Evolutionary conservation across 2,113 vertebrate species (phyloP).

Genomic region (Rhizomys pruinosus): DNA sequence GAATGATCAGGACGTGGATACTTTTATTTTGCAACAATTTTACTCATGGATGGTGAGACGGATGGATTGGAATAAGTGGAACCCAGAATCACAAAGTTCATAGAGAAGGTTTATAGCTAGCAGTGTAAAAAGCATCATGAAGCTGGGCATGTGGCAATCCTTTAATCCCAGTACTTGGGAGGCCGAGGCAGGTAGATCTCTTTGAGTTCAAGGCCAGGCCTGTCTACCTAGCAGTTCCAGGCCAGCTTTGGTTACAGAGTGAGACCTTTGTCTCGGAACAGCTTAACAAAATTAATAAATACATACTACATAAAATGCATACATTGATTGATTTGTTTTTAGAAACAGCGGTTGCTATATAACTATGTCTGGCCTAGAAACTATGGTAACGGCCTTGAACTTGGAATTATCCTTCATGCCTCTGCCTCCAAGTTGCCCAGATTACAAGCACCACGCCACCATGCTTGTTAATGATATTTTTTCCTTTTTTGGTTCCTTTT

Average conservation of each 20-base stretch:
- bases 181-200: too few species aligned
- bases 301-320: neutral
- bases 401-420: neutral
- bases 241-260: too few species aligned
- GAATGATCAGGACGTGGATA: neutral
- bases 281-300: too few species aligned
- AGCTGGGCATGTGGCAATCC: too few species aligned
- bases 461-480: neutral
- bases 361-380: neutral
- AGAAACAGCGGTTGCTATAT: neutral
- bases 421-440: too few species aligned
- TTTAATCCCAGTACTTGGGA: too few species aligned
- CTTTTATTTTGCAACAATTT: conserved; percentile 1
- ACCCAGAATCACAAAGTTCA: neutral
- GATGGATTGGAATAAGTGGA: neutral
- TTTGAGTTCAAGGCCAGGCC: too few species aligned
- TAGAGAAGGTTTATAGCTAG: neutral
- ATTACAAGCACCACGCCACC: too few species aligned
- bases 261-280: too few species aligned
- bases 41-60: neutral
- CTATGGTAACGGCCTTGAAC: neutral
- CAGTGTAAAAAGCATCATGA: neutral
- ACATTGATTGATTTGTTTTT: neutral
- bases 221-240: too few species aligned
- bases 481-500: too few species aligned